phyloP scores from a whole-genome alignment of 2,113 vertebrate genomes.

The Centropristis striata region DNA sequence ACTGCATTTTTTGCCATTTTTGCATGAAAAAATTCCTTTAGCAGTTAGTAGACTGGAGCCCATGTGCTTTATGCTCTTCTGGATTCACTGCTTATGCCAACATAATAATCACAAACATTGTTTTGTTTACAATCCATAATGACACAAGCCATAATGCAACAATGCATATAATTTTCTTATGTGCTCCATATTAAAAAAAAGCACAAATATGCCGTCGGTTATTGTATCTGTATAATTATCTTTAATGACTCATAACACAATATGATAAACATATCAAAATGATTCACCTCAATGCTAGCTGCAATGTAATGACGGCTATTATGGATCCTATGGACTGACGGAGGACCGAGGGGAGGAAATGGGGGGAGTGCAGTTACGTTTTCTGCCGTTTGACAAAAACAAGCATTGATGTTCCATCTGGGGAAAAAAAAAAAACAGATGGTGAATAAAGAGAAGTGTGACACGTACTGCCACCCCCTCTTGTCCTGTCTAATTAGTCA shows the following conservation, averaged over 20 bases:
- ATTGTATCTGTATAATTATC: conserved; percentile 36
- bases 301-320: conserved; percentile 63
- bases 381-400: conserved; percentile 51
- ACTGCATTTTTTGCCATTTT: too few relatives aligned
- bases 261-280: conserved; percentile 55
- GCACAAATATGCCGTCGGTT: conserved; percentile 33
- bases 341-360: background rate
- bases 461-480: conserved; percentile 32
- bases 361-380: background rate
- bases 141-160: conserved; percentile 21
- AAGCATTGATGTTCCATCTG: conserved; percentile 56
- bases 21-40: too few relatives aligned
- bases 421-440: conserved; percentile 33
- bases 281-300: conserved; percentile 50
- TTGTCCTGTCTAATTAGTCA: conserved; percentile 70
- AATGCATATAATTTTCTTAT: conserved; percentile 29
- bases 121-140: conserved; percentile 7
- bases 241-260: conserved; percentile 52
- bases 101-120: background rate
- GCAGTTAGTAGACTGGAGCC: too few relatives aligned
- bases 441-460: conserved; percentile 41
- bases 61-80: background rate
- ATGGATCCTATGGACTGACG: conserved; percentile 51
- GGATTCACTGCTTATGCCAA: background rate
- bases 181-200: background rate